Base-by-base conservation (phyloP, 2,797 vertebrate species). In the Benthosema pterotum region DNA sequence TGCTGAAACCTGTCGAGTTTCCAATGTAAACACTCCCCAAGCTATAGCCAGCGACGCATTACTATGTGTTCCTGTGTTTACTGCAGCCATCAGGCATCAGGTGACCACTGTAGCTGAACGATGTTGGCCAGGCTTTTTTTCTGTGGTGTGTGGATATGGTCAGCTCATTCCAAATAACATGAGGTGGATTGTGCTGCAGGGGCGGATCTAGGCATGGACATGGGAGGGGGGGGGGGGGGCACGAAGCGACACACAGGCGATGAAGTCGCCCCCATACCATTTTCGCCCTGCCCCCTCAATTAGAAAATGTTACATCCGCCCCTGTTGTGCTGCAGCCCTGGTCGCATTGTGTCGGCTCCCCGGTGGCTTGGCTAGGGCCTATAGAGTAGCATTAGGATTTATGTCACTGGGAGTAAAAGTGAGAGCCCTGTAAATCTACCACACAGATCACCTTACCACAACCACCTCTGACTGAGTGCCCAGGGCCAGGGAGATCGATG, bases 401-500 rank as follows among this genome's bases (percentile, higher is more conserved):
- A 67, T 67, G 52, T 57, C 53, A 32, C 42, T 7, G 65, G 66
- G 62, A 75, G 53, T 52, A 63, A 63, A 62, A 65, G 60, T 53
- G 46, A 74, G 71, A 74, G 68, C 72, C 62, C 15, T 1, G 63
- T 78, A 71, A 71, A 79, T 84, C 63, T 65, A 59, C 28, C 61
- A 50, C 60, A 61, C 19, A 51, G 61, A 72, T 72, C 73, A 64
- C 18, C 56, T 73, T 72, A 65, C 42, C 69, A 67, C 61, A 17
- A 25, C 19, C 32, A 16, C 12, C 4, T 28, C 14, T 13, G 61
- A 17, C 64, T 69, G 64, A 51, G 74, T 54, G 63, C 72, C 38
- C 67, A 56, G 55, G 16, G 55, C 57, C 69, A 57, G 58, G 58
- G 56, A 72, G 57, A 70, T 52, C 13, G 0, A 54, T 71, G 42